Evolutionary conservation across 2,113 vertebrate species (phyloP), one percentile per base, ranked within the genome.

Genomic region (Podocnemis expansa): DNA sequence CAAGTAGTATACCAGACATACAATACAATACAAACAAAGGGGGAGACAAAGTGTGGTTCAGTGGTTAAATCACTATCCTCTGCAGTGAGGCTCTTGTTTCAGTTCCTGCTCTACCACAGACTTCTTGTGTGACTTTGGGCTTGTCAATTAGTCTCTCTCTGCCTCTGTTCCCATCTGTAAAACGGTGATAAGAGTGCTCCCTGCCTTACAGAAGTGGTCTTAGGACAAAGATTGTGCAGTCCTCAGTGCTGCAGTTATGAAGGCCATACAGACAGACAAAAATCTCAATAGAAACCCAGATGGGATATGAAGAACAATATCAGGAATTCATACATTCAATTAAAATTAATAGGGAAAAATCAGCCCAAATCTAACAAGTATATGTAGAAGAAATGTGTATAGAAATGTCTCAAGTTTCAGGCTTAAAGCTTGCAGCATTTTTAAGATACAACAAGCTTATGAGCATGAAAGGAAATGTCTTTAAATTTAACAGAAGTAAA

Each of bases 391-490:
- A 95, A 60, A 79, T 94, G 34, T 52, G 6, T 29, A 63, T 38
- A 21, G 43, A 83, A 92, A 92, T 78, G 41, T 73, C 24, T 25
- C 38, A 73, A 8, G 38, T 41, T 73, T 73, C 21, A 25, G n/a
- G 38, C 38, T 73, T 41, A 73, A 5, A 41, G n/a, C n/a, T 73
- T 73, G 19, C 34, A 89, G 9, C 38, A 82, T 90, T 93, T 93
- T n/a, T 38, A 63, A 84, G 10, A 87, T 70, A 34, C 34, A 84
- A 1, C 78, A 84, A 55, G 29, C 56, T 60, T 78, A 87, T 21
- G 10, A 83, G 12, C 34, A 27, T 89, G 67, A 89, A 95, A 93
- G 89, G 89, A 96, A 95, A 93, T 93, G 76, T 90, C 38, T 90
- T 94, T 82, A 73, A 94, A 56, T 94, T 87, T 73, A 90, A 24